Base-by-base conservation (phyloP, 2,888 invertebrate species). In the Cerastis rubricosa region DNA sequence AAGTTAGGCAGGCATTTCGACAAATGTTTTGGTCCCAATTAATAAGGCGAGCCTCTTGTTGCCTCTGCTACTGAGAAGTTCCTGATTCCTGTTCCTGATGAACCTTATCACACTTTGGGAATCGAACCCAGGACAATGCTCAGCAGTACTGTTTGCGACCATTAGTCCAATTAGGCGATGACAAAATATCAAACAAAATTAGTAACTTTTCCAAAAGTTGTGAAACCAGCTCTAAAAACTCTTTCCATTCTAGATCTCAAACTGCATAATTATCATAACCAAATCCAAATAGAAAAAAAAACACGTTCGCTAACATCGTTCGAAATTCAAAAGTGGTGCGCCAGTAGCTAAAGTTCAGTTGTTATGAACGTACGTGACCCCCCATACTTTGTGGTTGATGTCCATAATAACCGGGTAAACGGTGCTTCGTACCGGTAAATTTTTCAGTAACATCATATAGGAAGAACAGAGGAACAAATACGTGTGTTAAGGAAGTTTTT, bases 351-450 rank as follows among this genome's bases (percentile, higher is more conserved):
- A 94, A 94, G 91, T 94, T 94, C 84, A 89, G 92, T 92, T 92
- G 93, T 94, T 94, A 94, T 89, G 87, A 87, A 82, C 80, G 92
- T 84, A 92, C 94, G 94, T 95, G 94, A 92, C 92, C 80, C 74
- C 83, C 87, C 88, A 87, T 82, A 85, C 76, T 83, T 81, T 80
- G 79, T 77, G 85, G 83, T 84, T 85, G 87, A 87, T 88, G 87
- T 80, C 70, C 78, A 71, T 83, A 84, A 82, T 87, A 84, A 86
- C 81, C 25, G 76, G 68, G 74, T 81, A 81, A 88, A 86, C 74
- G 75, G 72, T 76, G 76, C 19, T 71, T 69, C 63, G 61, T 73
- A 81, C 80, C 72, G 73, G 77, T 80, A 85, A 73, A 59, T 80
- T 80, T 83, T 81, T 80, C 77, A 76, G 77, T 59, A 71, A 72